A percentile compares a stretch with the other conserved stretches of the same genome.
Evolutionary conservation across 2,113 vertebrate species (phyloP).

Genomic region (Aspidoscelis tigris): DNA sequence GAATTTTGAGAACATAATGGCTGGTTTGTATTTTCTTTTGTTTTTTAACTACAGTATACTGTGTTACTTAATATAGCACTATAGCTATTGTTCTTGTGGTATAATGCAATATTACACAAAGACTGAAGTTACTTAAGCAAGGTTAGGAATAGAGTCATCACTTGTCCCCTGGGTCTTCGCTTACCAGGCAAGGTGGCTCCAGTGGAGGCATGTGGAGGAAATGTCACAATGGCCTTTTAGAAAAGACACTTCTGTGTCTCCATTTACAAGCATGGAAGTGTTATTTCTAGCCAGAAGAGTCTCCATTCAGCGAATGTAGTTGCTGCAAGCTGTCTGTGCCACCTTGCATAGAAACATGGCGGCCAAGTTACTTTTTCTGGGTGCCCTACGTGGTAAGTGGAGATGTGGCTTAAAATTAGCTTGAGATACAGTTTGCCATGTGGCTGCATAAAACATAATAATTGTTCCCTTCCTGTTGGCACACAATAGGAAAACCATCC

Average conservation of each 20-base stretch:
- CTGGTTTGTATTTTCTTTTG: background rate
- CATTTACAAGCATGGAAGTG: too few relatives aligned
- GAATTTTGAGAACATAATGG: background rate
- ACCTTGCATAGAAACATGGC: too few relatives aligned
- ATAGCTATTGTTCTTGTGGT: too few relatives aligned
- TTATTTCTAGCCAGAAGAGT: too few relatives aligned
- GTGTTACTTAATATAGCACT: background rate
- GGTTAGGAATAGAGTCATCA: background rate
- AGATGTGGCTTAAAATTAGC: background rate
- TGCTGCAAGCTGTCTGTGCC: too few relatives aligned
- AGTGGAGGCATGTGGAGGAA: too few relatives aligned
- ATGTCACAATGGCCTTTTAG: too few relatives aligned
- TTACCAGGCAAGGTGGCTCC: too few relatives aligned
- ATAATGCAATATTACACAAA: background rate
- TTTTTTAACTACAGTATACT: background rate
- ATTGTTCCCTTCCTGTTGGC: background rate
- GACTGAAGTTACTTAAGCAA: background rate
- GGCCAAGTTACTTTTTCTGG: too few relatives aligned
- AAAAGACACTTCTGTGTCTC: too few relatives aligned
- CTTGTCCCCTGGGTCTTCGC: background rate
- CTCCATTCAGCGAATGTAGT: too few relatives aligned
- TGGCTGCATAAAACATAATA: background rate
- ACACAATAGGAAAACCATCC: background rate
- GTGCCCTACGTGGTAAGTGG: too few relatives aligned
- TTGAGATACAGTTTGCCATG: background rate